Base-by-base conservation (phyloP, 2,888 invertebrate species). In the Neocrepidodera transversa region DNA sequence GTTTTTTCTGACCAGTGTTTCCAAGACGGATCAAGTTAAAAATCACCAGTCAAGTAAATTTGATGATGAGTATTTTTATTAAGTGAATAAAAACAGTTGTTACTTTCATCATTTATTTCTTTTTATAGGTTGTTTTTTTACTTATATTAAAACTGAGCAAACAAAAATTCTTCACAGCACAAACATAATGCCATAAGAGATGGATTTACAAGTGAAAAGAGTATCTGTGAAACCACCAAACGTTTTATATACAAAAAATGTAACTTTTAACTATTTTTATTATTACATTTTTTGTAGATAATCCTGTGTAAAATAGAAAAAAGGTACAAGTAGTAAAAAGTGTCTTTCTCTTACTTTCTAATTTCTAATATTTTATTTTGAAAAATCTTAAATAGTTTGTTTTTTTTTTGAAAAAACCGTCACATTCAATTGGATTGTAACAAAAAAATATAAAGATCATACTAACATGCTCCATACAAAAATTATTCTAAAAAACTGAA, bases 21-120 rank as follows among this genome's bases (percentile, higher is more conserved):
- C 87, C 87, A 2, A 90, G 86, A 71, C 97, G 81, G 95, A 97
- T 76, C 93, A 93, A 81, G 92, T 97, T 18, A 89, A 89, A 72
- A 90, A 90, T 78, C 86, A 87, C 68, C 78, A 80, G 56, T 68
- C 68, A n/a, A 69, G 61, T 16, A 76, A 76, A 60, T 66, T 71
- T 10, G 71, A 75, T 2, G 85, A 85, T 70, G 86, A 87, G 76
- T 87, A 87, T 71, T 87, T 87, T 76, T 87, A 87, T 74, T 87
- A 76, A 78, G 10, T 16, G 2, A 11, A 6, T 13, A 32, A 10
- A 28, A 17, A 32, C 17, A 11, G 13, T 7, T 57, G 14, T 23
- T 51, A 40, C 14, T 30, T n/a, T 43, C 18, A 18, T 14, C 10
- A 42, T 58, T 53, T 52, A 38, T 26, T 53, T 53, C 14, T 52